These are phyloP conservation scores for Myiopsitta monachus DNA, from an alignment of 2,113 vertebrate species.

Conservation along the genomic window DNA sequence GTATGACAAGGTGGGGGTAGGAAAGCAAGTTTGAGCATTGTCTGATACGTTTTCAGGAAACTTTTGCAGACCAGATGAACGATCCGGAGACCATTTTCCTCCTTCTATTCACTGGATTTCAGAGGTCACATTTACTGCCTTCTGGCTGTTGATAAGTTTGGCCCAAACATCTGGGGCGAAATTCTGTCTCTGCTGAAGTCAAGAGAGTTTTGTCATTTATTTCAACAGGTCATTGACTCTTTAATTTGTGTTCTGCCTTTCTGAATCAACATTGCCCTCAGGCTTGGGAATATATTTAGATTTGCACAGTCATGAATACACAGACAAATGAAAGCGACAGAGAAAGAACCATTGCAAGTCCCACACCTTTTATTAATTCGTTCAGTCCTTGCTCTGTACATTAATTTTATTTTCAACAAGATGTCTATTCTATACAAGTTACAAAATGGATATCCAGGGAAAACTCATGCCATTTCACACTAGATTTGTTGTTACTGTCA, in stretches of 20 bases:
- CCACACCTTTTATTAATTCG: conserved; percentile 51
- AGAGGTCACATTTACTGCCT: not conserved
- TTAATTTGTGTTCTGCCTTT: conserved; percentile 17
- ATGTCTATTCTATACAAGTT: conserved; percentile 31
- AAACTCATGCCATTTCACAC: conserved; percentile 38
- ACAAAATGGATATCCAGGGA: conserved; percentile 11
- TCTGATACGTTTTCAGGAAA: not conserved
- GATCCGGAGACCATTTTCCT: not conserved
- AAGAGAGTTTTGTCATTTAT: not conserved
- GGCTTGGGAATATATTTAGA: conserved; percentile 10
- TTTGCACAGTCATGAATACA: conserved; percentile 10
- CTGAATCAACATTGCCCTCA: conserved; percentile 1
- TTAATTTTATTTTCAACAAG: conserved; percentile 24
- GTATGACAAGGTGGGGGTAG: rapidly evolving
- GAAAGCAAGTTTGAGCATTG: not conserved
- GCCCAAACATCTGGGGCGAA: not conserved
- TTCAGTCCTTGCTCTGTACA: conserved; percentile 29
- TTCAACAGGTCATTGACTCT: not conserved
- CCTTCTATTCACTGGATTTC: not conserved
- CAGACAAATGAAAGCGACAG: not conserved
- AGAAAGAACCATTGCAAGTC: conserved; percentile 18
- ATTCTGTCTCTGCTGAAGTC: not conserved
- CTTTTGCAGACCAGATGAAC: not conserved
- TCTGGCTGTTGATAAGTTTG: not conserved
- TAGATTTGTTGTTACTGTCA: conserved; percentile 45